These are phyloP conservation scores for Sebastes itinus DNA, from an alignment of 2,797 vertebrate genomes.

Conservation along the genomic window DNA sequence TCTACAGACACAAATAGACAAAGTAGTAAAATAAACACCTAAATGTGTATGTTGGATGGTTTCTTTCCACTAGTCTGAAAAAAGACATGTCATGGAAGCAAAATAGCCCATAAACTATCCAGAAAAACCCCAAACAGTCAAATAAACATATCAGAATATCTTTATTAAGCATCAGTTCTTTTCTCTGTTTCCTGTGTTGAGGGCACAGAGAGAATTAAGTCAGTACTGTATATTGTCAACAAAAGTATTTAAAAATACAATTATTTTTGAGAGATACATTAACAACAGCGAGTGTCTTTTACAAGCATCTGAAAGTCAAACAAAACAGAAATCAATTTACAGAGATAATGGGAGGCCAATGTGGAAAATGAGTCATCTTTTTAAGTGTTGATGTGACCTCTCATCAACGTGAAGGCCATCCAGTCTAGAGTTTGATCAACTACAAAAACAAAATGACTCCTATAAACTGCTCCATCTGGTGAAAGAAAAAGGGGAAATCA, in stretches of 20 bases:
- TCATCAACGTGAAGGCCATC: not conserved
- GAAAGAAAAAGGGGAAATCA: slow-evolving; percentile 1
- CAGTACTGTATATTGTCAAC: slow-evolving; percentile 51
- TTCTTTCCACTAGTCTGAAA: too few relatives aligned
- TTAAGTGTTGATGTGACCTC: not conserved
- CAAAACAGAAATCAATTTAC: not conserved
- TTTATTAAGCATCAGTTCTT: slow-evolving; percentile 65
- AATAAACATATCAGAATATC: slow-evolving; percentile 58
- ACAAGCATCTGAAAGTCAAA: slow-evolving; percentile 40
- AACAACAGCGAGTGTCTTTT: slow-evolving; percentile 43
- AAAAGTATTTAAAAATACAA: slow-evolving; percentile 72
- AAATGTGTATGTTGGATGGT: too few relatives aligned
- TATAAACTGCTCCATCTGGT: not conserved
- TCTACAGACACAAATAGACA: too few relatives aligned
- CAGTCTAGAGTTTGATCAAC: slow-evolving; percentile 1
- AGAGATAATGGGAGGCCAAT: slow-evolving; percentile 2
- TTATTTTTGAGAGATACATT: slow-evolving; percentile 60
- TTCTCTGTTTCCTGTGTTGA: slow-evolving; percentile 10
- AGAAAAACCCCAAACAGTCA: not conserved
- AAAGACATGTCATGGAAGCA: too few relatives aligned
- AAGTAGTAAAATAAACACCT: too few relatives aligned
- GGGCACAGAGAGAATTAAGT: slow-evolving; percentile 29
- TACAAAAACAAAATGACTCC: not conserved
- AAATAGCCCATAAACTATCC: not conserved
- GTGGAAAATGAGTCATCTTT: not conserved